Conservation (phyloP, 2,113 vertebrate genomes). For the Sciurus niger region DNA sequence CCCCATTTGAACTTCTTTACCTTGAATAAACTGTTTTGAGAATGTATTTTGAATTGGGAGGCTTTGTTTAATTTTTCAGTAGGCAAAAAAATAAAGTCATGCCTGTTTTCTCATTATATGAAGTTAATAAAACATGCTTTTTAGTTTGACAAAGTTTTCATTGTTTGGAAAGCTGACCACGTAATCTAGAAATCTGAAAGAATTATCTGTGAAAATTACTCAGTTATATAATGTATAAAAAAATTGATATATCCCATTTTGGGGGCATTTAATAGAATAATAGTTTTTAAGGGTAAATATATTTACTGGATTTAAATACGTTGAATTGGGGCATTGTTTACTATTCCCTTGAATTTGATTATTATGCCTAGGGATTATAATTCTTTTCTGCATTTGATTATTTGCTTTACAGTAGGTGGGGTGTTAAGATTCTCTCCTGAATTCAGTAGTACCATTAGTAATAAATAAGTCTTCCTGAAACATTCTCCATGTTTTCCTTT, state of each 20-base stretch:
- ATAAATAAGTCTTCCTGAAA: background rate
- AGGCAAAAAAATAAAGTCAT: background rate
- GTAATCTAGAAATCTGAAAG: constrained; percentile 56
- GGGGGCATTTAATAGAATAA: background rate
- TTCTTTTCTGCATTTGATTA: constrained; percentile 11
- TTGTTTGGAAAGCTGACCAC: background rate
- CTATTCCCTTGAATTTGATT: background rate
- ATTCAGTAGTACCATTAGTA: constrained; percentile 35
- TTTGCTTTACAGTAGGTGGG: background rate
- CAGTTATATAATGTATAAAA: background rate
- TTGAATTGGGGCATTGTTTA: constrained; percentile 2
- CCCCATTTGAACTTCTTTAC: constrained; percentile 2
- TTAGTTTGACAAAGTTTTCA: constrained; percentile 45
- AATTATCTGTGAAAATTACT: background rate
- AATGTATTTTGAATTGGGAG: background rate
- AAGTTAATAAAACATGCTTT: constrained; percentile 13
- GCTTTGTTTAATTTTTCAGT: constrained; percentile 35
- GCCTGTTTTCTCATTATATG: background rate
- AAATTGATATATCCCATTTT: background rate
- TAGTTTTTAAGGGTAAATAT: constrained; percentile 36
- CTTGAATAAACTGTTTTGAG: background rate
- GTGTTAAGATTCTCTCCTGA: background rate
- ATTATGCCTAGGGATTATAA: background rate
- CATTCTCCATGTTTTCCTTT: background rate
- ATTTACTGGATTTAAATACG: background rate